Evolutionary conservation across 2,888 invertebrate genomes (phyloP), one percentile per base, ranked within the genome.

Genomic region (Yponomeuta cagnagella): DNA sequence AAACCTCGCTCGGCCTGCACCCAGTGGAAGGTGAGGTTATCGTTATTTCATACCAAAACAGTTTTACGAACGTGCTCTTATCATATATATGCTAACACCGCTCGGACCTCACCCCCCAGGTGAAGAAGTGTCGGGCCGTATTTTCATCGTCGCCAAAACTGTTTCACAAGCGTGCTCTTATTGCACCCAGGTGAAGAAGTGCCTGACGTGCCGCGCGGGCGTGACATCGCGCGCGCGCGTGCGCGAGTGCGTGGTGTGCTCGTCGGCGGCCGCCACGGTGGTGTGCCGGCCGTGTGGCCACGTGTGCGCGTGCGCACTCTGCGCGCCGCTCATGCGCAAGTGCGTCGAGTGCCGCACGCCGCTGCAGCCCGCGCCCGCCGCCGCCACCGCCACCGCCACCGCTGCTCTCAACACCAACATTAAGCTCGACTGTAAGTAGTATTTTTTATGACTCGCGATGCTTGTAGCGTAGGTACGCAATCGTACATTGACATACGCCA

Each of bases 231-330:
- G 98, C 75, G 95, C 95, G 75, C 92, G 97, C 95, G 97, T 98
- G 84, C 98, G 98, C 86, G 98, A 98, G 91, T 99, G 99, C 89
- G 94, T 98, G 76, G 98, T 99, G 63, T 99, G 99, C 88, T 98
- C 98, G 30, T 98, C 98, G 90, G 97, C 97, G 87, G 96, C 97
- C 80, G 97, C 98, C 37, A 95, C 97, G 31, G 96, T 98, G 71
- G 94, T 98, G 83, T 98, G 98, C 93, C 96, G 97, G 77, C 98
- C 98, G 43, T 99, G 99, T 90, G 96, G 97, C 70, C 98, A 99
- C 91, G 97, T 98, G 95, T 96, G 96, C 91, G 97, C 97, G 31
- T 98, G 98, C 92, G 88, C 87, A 68, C 82, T 95, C 78, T 99
- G 98, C 90, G 97, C 98, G 73, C 95, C 96, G 75, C 94, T 98